Evolutionary conservation across 2,888 invertebrate genomes (phyloP), one percentile per base, ranked within the genome.

Genomic region (Leptinotarsa juncta): DNA sequence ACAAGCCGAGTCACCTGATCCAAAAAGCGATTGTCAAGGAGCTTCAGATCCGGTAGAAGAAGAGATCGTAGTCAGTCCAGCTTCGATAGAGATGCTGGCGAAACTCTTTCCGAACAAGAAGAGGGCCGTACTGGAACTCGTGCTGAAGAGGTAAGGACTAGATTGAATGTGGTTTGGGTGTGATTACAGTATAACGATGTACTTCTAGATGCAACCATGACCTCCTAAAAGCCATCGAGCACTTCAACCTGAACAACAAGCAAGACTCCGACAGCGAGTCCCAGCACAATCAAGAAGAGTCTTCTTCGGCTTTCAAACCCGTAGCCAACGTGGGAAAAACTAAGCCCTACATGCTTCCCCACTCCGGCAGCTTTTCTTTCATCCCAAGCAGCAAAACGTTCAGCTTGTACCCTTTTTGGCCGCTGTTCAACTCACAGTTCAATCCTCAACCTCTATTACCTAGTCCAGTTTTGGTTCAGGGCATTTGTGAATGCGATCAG

Each of bases 41-140:
- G 74, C 71, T 65, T 70, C 76, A 18, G 81, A 80, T 57, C 69
- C 74, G 55, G 74, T 75, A n/a, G 76, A 73, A 69, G 81, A 84
- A 82, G 79, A 86, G 48, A 78, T 86, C 16, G 80, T 88, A 1
- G 92, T 95, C 12, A 94, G 94, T 73, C 92, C 93, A 23, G 93
- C 93, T 68, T 93, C 94, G 71, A 88, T 94, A 83, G 97, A 97
- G 82, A 96, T 98, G 90, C 89, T 98, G 60, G 91, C 94, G 15
- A 93, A 96, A 80, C 89, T 98, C 51, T 98, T 98, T 86, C 97
- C 97, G 0, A 95, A 95, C 82, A 94, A 96, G 83, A 96, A 96
- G 86, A 90, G 94, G 1, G 93, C 96, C 0, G 96, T 97, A 1
- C 88, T 98, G 69, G 97, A 98, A 85, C 89, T 97, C 80, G 96